These are phyloP conservation scores for Argyrosomus japonicus DNA, from an alignment of 2,113 vertebrate genomes.

Conservation along the genomic window DNA sequence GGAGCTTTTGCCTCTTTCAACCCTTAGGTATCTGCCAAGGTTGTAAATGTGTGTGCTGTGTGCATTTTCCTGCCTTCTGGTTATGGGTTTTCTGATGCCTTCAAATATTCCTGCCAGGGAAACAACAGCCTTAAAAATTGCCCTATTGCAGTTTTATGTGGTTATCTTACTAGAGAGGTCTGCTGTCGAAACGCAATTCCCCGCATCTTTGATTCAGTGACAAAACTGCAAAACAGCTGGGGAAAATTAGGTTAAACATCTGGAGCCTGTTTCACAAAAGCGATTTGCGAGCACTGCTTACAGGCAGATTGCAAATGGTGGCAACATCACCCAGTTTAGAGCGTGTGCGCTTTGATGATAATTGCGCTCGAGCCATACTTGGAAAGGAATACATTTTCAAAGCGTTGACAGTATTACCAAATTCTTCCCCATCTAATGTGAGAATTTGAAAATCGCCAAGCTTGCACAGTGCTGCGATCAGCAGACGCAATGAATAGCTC, in stretches of 20 bases:
- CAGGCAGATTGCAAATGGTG: conserved; percentile 1
- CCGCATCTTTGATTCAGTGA: neutral
- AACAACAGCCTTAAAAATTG: neutral
- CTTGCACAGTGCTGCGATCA: neutral
- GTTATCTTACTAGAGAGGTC: neutral
- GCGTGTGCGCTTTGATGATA: neutral
- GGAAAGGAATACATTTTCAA: neutral
- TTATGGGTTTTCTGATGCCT: neutral
- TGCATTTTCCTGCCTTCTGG: neutral
- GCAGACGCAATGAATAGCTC: neutral
- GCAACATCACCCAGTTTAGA: neutral
- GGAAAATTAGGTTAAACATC: conserved; percentile 36
- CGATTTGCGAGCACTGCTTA: neutral
- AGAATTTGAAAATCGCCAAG: neutral
- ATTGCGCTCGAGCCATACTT: neutral
- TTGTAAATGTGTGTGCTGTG: neutral
- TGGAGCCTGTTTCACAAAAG: neutral
- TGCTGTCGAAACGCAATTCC: neutral
- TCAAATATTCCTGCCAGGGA: neutral
- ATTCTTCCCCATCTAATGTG: neutral
- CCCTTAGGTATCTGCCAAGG: neutral
- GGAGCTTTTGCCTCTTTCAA: conserved; percentile 1
- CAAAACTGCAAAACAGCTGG: conserved; percentile 33
- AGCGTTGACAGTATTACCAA: neutral
- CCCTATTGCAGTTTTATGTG: neutral